Evolutionary conservation across 2,113 vertebrate genomes (phyloP), one percentile per base, ranked within the genome.

Genomic region (Solenodon paradoxus): DNA sequence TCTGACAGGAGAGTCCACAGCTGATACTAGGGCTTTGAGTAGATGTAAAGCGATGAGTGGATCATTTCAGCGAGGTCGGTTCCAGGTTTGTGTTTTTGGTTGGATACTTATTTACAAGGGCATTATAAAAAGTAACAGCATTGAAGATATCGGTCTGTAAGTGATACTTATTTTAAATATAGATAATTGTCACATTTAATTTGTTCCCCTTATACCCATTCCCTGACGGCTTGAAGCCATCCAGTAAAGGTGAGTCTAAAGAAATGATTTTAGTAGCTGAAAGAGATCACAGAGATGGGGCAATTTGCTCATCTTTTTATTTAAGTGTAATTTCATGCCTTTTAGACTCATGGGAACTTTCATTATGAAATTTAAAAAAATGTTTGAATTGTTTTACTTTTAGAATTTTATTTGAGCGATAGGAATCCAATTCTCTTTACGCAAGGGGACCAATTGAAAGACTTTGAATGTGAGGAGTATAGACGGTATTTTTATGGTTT

Each of bases 11-110:
- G 97, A 97, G 72, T 94, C 97, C 61, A 78, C 94, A 51, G 61
- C 90, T 80, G 97, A 97, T 75, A 95, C 80, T 92, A 96, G 96
- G 86, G 75, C 91, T 97, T 88, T 95, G 42, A 97, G 88, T 87
- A 96, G 94, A 82, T 95, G 88, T 63, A 92, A 96, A 91, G n/a
- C 40, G 0, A 81, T 95, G 69, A 94, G 77, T 79, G 97, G 96
- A 91, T 96, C 98, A 81, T 98, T 98, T 92, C 98, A 98, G 80
- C 97, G 97, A 72, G 98, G 98, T 38, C 97, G 98, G 35, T 98
- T 98, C 88, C 98, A 98, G 98, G 98, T 98, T 84, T 89, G 96
- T 97, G 68, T 91, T 81, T 97, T 96, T 95, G 69, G 28, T 93
- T 92, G 40, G 89, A 85, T 94, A 19, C 51, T 96, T 93, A 77